These are phyloP conservation scores for Florisuga fusca DNA, from an alignment of 2,797 vertebrate genomes.

Conservation along the genomic window DNA sequence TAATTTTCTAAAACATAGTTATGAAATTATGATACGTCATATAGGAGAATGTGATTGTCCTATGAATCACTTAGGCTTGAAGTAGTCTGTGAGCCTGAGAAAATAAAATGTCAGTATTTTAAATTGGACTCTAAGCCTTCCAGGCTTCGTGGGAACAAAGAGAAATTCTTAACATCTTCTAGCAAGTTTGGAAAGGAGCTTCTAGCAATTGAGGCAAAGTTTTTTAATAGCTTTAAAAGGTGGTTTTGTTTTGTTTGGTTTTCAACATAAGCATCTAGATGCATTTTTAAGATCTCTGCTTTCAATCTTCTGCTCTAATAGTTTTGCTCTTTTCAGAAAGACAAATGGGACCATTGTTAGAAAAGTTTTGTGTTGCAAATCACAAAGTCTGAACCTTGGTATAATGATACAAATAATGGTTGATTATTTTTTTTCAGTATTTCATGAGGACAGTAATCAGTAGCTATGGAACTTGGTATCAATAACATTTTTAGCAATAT, in stretches of 20 bases:
- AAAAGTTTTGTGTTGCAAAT: background rate
- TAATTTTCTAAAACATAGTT: slow-evolving; percentile 47
- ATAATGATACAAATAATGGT: background rate
- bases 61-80: slow-evolving; percentile 35
- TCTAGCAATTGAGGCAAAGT: background rate
- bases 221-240: background rate
- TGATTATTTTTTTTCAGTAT: background rate
- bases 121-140: slow-evolving; percentile 25
- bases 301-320: background rate
- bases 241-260: background rate
- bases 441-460: background rate
- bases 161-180: background rate
- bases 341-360: background rate
- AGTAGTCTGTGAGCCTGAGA: background rate
- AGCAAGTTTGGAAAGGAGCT: slow-evolving; percentile 15
- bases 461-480: background rate
- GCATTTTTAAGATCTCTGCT: background rate
- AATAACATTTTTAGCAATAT: background rate
- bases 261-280: background rate
- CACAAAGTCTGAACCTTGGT: background rate
- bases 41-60: background rate
- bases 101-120: slow-evolving; percentile 41
- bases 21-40: background rate
- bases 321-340: slow-evolving; percentile 22
- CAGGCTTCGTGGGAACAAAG: slow-evolving; percentile 10